Conservation (phyloP, 2,113 vertebrate genomes). For the Psilopsiagon aymara region DNA sequence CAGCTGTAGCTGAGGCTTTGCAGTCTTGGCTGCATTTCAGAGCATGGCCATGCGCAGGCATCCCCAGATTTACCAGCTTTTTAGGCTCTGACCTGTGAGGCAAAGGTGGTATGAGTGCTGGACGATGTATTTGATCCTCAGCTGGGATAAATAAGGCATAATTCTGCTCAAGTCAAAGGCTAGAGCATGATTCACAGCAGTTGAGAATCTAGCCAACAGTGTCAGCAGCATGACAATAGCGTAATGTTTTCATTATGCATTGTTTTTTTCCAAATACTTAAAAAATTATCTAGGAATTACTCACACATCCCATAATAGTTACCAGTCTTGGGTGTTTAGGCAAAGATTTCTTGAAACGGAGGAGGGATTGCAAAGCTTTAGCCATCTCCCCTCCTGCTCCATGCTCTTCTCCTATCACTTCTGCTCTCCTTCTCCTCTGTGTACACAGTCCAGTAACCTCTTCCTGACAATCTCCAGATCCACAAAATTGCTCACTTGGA, state of each 20-base stretch:
- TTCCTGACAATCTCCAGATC: conserved; percentile 69
- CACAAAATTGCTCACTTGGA: conserved; percentile 66
- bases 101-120: background rate
- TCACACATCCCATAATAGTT: conserved; percentile 62
- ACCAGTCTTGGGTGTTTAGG: conserved; percentile 45
- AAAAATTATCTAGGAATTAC: conserved; percentile 71
- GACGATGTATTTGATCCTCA: background rate
- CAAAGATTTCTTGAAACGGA: conserved; percentile 10
- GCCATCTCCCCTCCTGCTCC: background rate
- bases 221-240: conserved; percentile 57
- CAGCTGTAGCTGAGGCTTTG: background rate
- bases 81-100: background rate
- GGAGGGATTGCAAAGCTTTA: background rate
- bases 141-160: conserved; percentile 56
- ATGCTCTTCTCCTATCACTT: conserved; percentile 43
- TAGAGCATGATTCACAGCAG: conserved; percentile 52
- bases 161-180: conserved; percentile 34
- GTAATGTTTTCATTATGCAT: conserved; percentile 70
- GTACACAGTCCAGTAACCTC: conserved; percentile 64
- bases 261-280: conserved; percentile 68
- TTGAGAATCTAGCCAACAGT: conserved; percentile 62
- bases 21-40: background rate
- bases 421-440: conserved; percentile 37
- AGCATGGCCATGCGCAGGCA: background rate
- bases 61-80: background rate